Evolutionary conservation across 2,888 invertebrate species (phyloP), one percentile per base, ranked within the genome.

Genomic region (Ceramica pisi): DNA sequence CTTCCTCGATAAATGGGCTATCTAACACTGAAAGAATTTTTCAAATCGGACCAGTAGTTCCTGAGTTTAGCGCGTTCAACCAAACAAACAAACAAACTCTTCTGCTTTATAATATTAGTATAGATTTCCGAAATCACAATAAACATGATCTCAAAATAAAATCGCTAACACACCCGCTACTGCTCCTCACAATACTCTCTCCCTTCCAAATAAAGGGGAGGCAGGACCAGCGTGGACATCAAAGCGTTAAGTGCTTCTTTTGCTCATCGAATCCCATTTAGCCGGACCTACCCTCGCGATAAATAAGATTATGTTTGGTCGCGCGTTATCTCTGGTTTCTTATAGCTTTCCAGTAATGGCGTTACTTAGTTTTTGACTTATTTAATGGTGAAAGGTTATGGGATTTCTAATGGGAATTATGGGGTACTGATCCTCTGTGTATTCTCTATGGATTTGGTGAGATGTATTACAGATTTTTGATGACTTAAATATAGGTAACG

Each of bases 241-340:
- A 95, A 95, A 94, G 95, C 95, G 94, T 94, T 95, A 95, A 95
- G 95, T 95, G 95, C 94, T 93, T 77, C 90, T 93, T 93, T 90
- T 91, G 89, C 90, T 92, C 92, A 92, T 92, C 92, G 92, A 91
- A 92, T 90, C 92, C 90, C 91, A 91, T 91, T 92, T 92, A 87
- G 88, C 87, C 88, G 91, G 91, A 72, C 90, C 82, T 91, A 92
- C 93, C 93, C 92, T 86, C 85, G 87, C 93, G 90, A 95, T 95
- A 95, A 95, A 95, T 95, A 95, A 94, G 94, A 95, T 95, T 95
- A 95, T 91, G 89, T 93, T 91, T 88, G 87, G 91, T 87, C 90
- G 89, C 90, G 71, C 81, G 76, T 82, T 81, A 72, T 78, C 68
- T 84, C 88, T 89, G 88, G 88, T 89, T 89, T 90, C 89, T 81